Evolutionary conservation across 1,140 invertebrate species (phyloP), one percentile per base, ranked within the genome.

Genomic region (Dreissena polymorpha): DNA sequence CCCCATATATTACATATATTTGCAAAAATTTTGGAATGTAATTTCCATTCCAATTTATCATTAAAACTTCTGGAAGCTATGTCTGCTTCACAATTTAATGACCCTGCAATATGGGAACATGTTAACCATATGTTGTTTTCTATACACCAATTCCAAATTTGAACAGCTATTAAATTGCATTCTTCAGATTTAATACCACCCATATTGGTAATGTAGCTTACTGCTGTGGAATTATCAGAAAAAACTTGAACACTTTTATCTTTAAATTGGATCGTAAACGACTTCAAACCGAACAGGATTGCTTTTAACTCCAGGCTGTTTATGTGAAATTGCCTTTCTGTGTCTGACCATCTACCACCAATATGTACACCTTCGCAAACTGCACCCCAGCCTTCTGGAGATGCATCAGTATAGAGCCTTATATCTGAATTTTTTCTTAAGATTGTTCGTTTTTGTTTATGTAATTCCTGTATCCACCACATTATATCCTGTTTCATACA

Each of bases 71-170:
- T 76, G 21, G 79, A 85, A 13, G 67, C 49, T 14, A 14, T 12
- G 69, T 88, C 85, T 49, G 87, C 87, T 23, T 23, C 53, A 60
- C n/a, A 12, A 82, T 88, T 88, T 51, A 68, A 8, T n/a, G 8
- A 25, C 0, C 85, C 84, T 51, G 86, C 80, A 29, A 87, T 55
- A 71, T 84, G 67, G 0, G 60, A 23, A 18, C 75, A 83, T 16
- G 76, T 50, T 12, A 85, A 13, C 73, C 69, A 86, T 2, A 83
- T 78, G 27, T 77, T 29, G 16, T 75, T 60, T 14, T 80, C n/a
- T 25, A 73, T 72, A 65, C 83, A 88, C 83, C 82, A 87, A n/a
- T 55, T 0, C 85, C 85, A 87, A 18, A 87, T 86, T 12, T 79
- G 16, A 13, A 10, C 27, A 65, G 67, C 57, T 18, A 87, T 5